phyloP scores from a whole-genome alignment of 2,797 vertebrate genomes.

The Sparidentex hasta region DNA sequence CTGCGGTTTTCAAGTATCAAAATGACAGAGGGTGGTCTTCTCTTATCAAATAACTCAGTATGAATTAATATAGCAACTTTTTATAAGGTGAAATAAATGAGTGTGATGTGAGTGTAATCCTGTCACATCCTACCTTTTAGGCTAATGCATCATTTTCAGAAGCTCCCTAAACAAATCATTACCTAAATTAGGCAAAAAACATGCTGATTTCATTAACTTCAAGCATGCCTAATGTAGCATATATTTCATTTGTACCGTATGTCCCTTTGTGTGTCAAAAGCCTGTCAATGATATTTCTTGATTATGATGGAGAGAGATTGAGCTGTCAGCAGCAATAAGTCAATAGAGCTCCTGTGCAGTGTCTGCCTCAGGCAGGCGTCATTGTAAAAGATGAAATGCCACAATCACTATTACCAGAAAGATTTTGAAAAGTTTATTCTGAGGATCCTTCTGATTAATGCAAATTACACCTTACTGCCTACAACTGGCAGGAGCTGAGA shows the following conservation, averaged over 20 bases:
- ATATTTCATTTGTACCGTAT: slow-evolving; percentile 9
- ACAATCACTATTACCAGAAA: slow-evolving; percentile 65
- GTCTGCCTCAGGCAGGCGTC: slow-evolving; percentile 48
- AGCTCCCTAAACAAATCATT: not conserved
- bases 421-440: slow-evolving; percentile 78
- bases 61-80: slow-evolving; percentile 13
- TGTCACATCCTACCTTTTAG: not conserved
- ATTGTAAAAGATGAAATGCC: slow-evolving; percentile 68
- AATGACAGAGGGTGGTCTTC: slow-evolving; percentile 5
- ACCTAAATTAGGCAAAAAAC: slow-evolving; percentile 9
- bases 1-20: not conserved
- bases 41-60: not conserved
- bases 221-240: not conserved
- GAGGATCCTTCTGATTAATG: slow-evolving; percentile 76
- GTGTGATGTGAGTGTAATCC: not conserved
- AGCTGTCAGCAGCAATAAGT: slow-evolving; percentile 75
- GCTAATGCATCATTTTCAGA: slow-evolving; percentile 5
- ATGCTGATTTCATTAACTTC: slow-evolving; percentile 6
- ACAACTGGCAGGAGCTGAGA: slow-evolving; percentile 49
- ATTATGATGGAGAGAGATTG: slow-evolving; percentile 70
- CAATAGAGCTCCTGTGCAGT: slow-evolving; percentile 50
- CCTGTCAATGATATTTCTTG: slow-evolving; percentile 46
- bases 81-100: slow-evolving; percentile 7
- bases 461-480: slow-evolving; percentile 75
- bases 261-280: slow-evolving; percentile 31